Evolutionary conservation across 2,888 invertebrate species (phyloP), one percentile per base, ranked within the genome.

Genomic region (Trichacis sp.): DNA sequence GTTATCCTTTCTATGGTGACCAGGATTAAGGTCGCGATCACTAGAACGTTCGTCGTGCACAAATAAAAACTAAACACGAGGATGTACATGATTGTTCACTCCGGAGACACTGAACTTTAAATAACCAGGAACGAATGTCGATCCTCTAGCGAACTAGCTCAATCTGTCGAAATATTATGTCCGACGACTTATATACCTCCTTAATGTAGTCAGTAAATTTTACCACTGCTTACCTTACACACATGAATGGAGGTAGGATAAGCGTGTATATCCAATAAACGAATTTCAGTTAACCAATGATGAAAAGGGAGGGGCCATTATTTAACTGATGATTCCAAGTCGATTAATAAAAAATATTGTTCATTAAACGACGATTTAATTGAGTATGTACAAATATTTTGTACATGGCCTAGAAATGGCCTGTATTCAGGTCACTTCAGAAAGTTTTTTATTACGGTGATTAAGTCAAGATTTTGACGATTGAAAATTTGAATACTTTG

Each of bases 151-250:
- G 82, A 78, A 79, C 81, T 73, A 75, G 73, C 76, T 81, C 78
- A 77, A 73, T 82, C 80, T 82, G 82, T 79, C 80, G 75, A 71
- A 78, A 76, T 79, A 75, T 75, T 76, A 78, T 79, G 77, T 77
- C 77, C 73, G 66, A 71, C 72, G 73, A 75, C 77, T 82, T 82
- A 80, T 82, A 82, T 82, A 82, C 76, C 74, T 68, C 67, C 70
- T 71, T 81, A 82, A 82, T 82, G 81, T 82, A 82, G 82, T 80
- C 82, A 81, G 81, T 81, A 82, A 80, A 82, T 82, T 82, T 79
- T 77, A 73, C 73, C 71, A 76, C 72, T 73, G 61, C 55, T 66
- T 73, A 78, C 77, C 78, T 78, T 76, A 81, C 81, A 79, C 79
- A 81, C 81, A 80, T 81, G 79, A 77, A 81, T 79, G 74, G 67